Evolutionary conservation across 2,888 invertebrate genomes (phyloP), one percentile per base, ranked within the genome.

Genomic region (Thyatira batis): DNA sequence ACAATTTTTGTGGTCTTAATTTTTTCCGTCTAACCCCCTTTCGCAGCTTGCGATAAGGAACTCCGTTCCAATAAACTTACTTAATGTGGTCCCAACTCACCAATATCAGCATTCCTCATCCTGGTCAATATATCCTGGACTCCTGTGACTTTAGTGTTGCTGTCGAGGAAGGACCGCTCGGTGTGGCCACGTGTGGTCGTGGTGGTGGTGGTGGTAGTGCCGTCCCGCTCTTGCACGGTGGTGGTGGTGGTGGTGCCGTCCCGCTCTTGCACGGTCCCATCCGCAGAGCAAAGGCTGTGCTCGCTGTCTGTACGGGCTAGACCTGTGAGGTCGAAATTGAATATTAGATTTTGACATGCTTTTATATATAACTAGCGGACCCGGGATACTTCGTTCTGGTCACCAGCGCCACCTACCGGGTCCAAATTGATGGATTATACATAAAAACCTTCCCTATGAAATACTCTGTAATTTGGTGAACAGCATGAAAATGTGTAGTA

Each of bases 101-200:
- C 94, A 66, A 94, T 93, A 72, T 95, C 95, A 65, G 95, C 95
- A 74, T 95, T 95, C 78, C 94, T 94, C 96, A 97, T 97, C 66
- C 96, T 93, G 4, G 94, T 93, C 52, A 97, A 89, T 13, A 96
- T 95, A 76, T 97, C 97, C 76, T 95, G 94, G 1, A 96, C 95
- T 3, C 95, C 95, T 3, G 95, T 93, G 51, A 96, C 95, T 74
- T 94, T 95, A 13, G 94, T 93, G 67, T 91, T 94, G 83, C 94
- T 95, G 75, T 95, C 95, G 23, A 96, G 92, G 84, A 97, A 97
- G 10, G 95, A 95, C 55, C 93, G 78, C 71, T 86, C 85, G n/a
- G n/a, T n/a, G 56, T 63, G 61, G 57, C 63, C 55, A 61, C 57
- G 51, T 70, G 25, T 53, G 20, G 43, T 43, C 13, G 39, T 39